A percentile compares a stretch with the other conserved stretches of the same genome.
These are phyloP conservation scores for Chesias legatella DNA, from an alignment of 2,888 invertebrate genomes.

Conservation along the genomic window DNA sequence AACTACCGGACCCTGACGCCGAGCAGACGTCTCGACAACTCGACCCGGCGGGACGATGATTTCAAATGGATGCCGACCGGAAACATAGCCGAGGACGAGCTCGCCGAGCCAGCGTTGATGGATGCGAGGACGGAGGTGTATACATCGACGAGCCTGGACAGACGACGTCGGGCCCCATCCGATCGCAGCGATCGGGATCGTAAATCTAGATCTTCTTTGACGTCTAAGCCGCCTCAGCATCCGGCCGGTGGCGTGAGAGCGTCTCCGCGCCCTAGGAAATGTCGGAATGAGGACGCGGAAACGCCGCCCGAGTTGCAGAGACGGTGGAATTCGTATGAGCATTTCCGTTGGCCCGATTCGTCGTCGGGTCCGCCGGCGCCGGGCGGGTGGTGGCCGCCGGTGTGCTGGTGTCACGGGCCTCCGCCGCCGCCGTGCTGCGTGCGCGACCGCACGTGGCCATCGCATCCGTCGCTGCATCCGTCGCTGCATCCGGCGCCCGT, in stretches of 20 bases:
- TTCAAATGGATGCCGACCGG: constrained; percentile 83
- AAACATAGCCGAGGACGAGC: constrained; percentile 56
- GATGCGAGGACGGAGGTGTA: constrained; percentile 58
- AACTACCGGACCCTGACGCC: constrained; percentile 80
- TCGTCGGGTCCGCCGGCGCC: constrained; percentile 27
- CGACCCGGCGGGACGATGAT: constrained; percentile 83
- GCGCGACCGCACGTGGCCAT: constrained; percentile 74
- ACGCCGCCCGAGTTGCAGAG: constrained; percentile 68
- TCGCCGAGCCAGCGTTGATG: constrained; percentile 45
- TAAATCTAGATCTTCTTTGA: constrained; percentile 82
- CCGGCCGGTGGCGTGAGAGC: constrained; percentile 59
- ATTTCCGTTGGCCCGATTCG: constrained; percentile 80
- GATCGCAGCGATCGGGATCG: constrained; percentile 83
- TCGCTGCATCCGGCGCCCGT: constrained; percentile 59
- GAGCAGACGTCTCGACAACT: constrained; percentile 72
- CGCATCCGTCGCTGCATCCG: constrained; percentile 73
- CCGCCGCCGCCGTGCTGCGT: constrained; percentile 71
- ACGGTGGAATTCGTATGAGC: constrained; percentile 79
- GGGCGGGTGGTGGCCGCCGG: constrained; percentile 70
- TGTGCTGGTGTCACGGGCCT: constrained; percentile 74
- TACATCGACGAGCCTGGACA: constrained; percentile 76
- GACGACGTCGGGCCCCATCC: constrained; percentile 71
- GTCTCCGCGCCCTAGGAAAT: constrained; percentile 63
- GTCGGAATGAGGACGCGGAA: constrained; percentile 60
- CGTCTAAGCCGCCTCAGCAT: constrained; percentile 74